These are phyloP conservation scores for Drosophila histrio DNA, from an alignment of 2,888 invertebrate genomes.

Conservation along the genomic window DNA sequence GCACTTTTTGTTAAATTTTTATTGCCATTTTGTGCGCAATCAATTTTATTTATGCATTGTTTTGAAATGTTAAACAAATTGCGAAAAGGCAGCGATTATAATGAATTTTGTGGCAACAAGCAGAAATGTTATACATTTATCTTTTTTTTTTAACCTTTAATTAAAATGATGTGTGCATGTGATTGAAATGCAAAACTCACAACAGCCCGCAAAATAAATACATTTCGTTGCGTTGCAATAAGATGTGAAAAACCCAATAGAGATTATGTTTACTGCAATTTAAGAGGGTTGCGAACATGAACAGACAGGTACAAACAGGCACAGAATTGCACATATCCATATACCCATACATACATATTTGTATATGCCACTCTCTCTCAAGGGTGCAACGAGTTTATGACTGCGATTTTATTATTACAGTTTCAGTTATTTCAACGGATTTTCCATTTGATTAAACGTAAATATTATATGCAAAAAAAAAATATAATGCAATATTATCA, in stretches of 20 bases:
- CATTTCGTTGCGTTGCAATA: constrained; percentile 37
- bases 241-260: constrained; percentile 22
- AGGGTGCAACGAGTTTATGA: constrained; percentile 8
- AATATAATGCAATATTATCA: background rate
- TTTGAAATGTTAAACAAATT: constrained; percentile 61
- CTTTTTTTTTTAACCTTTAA: constrained; percentile 29
- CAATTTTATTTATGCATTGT: constrained; percentile 51
- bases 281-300: background rate
- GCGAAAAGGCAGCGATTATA: constrained; percentile 32
- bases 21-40: constrained; percentile 21
- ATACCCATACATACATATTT: background rate
- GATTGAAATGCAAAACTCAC: constrained; percentile 18
- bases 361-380: constrained; percentile 31
- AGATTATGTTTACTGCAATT: constrained; percentile 45
- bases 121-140: background rate
- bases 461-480: constrained; percentile 68
- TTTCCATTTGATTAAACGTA: constrained; percentile 83
- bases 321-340: constrained; percentile 1
- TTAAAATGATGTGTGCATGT: constrained; percentile 36
- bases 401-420: constrained; percentile 59
- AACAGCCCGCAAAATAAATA: constrained; percentile 50
- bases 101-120: constrained; percentile 41
- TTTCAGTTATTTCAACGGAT: constrained; percentile 73
- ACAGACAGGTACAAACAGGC: constrained; percentile 16
- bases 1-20: background rate